A percentile compares a stretch with the other conserved stretches of the same genome.
Conservation (phyloP, 2,888 invertebrate genomes). For the Standfussiana lucernea region DNA sequence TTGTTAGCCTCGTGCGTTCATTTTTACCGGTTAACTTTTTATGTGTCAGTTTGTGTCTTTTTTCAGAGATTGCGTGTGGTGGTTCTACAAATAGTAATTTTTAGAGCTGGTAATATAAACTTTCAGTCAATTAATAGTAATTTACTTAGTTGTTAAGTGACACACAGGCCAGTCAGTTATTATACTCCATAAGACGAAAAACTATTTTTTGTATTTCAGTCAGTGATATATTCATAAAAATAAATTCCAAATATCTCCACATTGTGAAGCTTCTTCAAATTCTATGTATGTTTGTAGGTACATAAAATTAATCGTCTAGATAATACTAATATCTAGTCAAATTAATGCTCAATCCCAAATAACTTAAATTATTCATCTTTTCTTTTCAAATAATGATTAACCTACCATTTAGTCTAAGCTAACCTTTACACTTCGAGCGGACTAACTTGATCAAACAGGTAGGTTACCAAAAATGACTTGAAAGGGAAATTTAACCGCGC, state of each 20-base stretch:
- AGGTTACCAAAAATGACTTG: conserved; percentile 3
- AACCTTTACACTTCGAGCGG: conserved; percentile 15
- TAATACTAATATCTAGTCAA: background rate
- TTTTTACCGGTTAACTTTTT: background rate
- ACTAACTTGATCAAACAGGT: conserved; percentile 25
- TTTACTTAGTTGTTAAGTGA: background rate
- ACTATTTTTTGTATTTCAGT: background rate
- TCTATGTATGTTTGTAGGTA: background rate
- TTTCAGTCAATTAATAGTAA: background rate
- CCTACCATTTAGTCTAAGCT: background rate
- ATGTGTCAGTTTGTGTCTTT: background rate
- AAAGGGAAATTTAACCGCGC: conserved; percentile 21
- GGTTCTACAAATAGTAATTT: background rate
- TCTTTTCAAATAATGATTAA: background rate
- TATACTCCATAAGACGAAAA: background rate
- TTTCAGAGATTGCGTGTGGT: background rate
- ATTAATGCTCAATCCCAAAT: background rate
- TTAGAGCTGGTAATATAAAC: too few relatives aligned
- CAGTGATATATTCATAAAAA: background rate
- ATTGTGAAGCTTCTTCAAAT: background rate
- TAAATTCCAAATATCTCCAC: background rate
- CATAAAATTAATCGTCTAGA: background rate
- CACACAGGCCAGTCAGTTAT: too few relatives aligned
- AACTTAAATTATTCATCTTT: background rate
- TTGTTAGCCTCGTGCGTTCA: background rate